These are phyloP conservation scores for Dusona sp. DNA, from an alignment of 2,888 invertebrate genomes.

Conservation along the genomic window DNA sequence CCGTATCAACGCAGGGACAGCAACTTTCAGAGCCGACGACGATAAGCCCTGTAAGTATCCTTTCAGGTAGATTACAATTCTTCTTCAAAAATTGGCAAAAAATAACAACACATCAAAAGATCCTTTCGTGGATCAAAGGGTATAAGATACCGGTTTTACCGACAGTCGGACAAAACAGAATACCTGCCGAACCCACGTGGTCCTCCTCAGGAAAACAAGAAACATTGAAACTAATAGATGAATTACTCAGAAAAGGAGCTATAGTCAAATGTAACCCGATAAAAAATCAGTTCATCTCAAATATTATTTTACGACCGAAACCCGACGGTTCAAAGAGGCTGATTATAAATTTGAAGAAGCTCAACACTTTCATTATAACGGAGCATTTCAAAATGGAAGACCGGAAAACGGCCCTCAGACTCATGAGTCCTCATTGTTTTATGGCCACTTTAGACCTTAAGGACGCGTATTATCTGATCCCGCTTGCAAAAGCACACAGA, in stretches of 20 bases:
- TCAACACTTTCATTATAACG: constrained; percentile 35
- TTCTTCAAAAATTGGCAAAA: constrained; percentile 47
- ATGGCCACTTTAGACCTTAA: no score
- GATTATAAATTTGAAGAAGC: constrained; percentile 43
- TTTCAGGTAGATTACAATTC: constrained; percentile 47
- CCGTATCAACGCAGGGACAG: constrained; percentile 7
- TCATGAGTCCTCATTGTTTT: constrained; percentile 17
- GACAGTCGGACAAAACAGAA: constrained; percentile 15
- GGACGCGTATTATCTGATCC: no score
- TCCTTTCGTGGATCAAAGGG: constrained; percentile 29
- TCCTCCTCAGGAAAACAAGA: constrained; percentile 29
- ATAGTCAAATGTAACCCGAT: constrained; percentile 17
- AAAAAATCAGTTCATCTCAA: constrained; percentile 38
- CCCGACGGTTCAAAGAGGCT: constrained; percentile 39
- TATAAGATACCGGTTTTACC: constrained; percentile 54
- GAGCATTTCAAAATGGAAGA: no score
- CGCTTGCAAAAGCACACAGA: no score
- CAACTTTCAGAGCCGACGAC: constrained; percentile 8
- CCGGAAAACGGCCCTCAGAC: constrained; percentile 25
- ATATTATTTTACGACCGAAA: constrained; percentile 48
- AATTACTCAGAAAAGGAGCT: constrained; percentile 46
- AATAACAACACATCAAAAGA: constrained; percentile 48
- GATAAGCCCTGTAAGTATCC: constrained; percentile 42
- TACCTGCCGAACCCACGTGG: constrained; percentile 42
- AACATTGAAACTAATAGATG: constrained; percentile 15